Base-by-base conservation (phyloP, 2,113 vertebrate species). In the Benitochromis conjunctus region DNA sequence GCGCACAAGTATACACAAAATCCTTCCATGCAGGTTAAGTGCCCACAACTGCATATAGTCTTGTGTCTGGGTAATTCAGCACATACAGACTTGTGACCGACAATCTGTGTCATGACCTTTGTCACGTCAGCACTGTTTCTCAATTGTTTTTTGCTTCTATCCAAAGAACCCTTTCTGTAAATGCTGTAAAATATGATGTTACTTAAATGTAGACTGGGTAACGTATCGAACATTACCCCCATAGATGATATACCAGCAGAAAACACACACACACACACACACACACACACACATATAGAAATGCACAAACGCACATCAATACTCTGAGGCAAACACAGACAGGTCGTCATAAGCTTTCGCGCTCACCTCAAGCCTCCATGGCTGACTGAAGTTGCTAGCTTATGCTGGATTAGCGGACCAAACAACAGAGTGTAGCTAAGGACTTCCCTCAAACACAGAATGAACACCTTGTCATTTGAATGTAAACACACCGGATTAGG, bases 351-450 rank as follows among this genome's bases (percentile, higher is more conserved):
- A 84, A 80, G 84, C 78, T 53, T 81, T 82, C 80, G 56, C 55
- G 10, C 92, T 94, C 90, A 95, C 93, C 92, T 94, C 84, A 26
- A 31, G 79, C 46, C 77, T 81, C 80, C 29, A 4, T 16, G 53
- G 38, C 26, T 29, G 81, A 80, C 81, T 54, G 82, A 80, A n/a
- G 60, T 79, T 34, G 69, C 66, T 16, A 79, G 29, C 3, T 88
- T 86, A 88, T 18, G 77, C 31, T 38, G 86, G 90, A 92, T 93
- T 91, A 92, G 51, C 3, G 2, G 41, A 79, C 31, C 82, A 88
- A 88, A 89, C 81, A 79, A 64, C 77, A 14, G 81, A 88, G 80
- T 85, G 62, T 41, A 43, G 16, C 53, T 51, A 31, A 87, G 12
- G 78, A 83, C 85, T 89, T 92, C 79, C 79, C 80, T 90, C 76